These are phyloP conservation scores for Phoenicopterus ruber DNA, from an alignment of 2,113 vertebrate genomes.

Conservation along the genomic window DNA sequence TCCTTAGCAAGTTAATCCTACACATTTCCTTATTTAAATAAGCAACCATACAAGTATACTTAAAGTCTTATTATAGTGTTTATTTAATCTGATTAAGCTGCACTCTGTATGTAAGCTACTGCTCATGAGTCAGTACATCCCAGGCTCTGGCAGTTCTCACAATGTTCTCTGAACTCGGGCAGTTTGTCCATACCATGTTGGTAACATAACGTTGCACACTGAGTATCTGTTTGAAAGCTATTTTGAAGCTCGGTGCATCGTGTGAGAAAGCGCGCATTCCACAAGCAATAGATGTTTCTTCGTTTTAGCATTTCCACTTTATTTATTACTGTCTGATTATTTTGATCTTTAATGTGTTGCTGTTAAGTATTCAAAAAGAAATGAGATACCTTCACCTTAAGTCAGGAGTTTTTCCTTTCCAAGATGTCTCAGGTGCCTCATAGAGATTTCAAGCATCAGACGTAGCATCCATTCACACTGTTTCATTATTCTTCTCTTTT, in stretches of 20 bases:
- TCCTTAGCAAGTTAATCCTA: neutral
- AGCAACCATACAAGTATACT: neutral
- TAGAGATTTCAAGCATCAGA: neutral
- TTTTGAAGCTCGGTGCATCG: neutral
- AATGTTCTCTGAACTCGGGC: neutral
- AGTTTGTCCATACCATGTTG: neutral
- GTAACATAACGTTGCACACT: neutral
- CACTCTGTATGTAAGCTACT: neutral
- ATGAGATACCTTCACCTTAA: neutral
- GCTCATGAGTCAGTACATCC: rapidly evolving
- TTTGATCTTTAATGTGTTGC: neutral
- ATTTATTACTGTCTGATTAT: neutral
- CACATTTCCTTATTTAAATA: neutral
- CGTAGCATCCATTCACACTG: rapidly evolving
- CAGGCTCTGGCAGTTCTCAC: neutral
- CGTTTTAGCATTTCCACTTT: neutral
- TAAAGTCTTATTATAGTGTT: neutral
- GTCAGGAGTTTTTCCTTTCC: neutral
- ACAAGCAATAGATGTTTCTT: neutral
- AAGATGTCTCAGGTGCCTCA: neutral
- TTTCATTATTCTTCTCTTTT: neutral
- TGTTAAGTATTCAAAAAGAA: neutral
- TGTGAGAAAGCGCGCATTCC: neutral
- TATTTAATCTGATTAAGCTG: neutral
- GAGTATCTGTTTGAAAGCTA: neutral